phyloP scores from a whole-genome alignment of 2,888 invertebrate genomes.

The Yponomeuta sedellus region DNA sequence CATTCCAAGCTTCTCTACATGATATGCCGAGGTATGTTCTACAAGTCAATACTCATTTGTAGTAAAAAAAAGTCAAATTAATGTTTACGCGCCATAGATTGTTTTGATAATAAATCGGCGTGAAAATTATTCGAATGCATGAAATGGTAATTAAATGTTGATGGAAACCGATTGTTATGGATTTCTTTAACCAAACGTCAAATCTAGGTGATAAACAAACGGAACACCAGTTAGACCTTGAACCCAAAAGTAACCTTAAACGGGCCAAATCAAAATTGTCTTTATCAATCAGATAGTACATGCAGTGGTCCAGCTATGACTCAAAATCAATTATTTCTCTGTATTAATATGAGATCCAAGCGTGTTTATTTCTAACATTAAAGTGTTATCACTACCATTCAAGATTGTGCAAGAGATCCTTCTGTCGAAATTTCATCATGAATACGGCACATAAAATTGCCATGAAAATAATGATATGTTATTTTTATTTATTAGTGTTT shows the following conservation, averaged over 20 bases:
- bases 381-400: no score
- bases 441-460: no score
- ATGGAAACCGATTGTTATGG: background rate
- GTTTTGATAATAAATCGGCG: slow-evolving; percentile 4
- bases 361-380: no score
- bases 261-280: background rate
- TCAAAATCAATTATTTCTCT: no score
- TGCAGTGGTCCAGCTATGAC: no score
- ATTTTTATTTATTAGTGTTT: background rate
- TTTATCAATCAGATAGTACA: no score
- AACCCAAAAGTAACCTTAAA: background rate
- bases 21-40: slow-evolving; percentile 45
- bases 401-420: no score
- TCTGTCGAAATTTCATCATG: no score
- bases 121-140: background rate
- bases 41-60: background rate
- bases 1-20: slow-evolving; percentile 30
- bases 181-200: background rate
- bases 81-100: slow-evolving; percentile 41
- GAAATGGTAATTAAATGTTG: background rate
- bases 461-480: no score
- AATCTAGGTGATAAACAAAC: background rate
- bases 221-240: background rate
- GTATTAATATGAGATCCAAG: no score
- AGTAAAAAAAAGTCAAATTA: slow-evolving; percentile 25